Conservation (phyloP, 1,140 invertebrate genomes). For the Drosophila sucinea region DNA sequence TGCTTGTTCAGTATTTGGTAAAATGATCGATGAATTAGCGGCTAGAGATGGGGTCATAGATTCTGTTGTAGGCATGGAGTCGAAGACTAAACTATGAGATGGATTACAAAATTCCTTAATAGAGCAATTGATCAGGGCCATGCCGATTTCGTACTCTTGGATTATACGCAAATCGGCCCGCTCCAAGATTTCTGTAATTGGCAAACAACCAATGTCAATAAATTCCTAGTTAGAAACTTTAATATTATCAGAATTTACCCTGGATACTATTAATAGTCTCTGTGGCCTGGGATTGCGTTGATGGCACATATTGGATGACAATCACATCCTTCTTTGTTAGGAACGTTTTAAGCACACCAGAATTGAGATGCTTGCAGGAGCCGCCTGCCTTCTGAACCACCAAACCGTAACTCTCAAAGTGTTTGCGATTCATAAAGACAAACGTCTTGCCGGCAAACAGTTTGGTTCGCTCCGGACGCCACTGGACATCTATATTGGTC, state of each 20-base stretch:
- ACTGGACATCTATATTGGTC: constrained; percentile 84
- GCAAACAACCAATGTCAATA: constrained; percentile 35
- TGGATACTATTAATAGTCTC: constrained; percentile 83
- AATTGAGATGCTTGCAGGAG: constrained; percentile 83
- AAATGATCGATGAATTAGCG: constrained; percentile 53
- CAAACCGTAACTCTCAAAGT: constrained; percentile 84
- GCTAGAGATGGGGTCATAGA: constrained; percentile 47
- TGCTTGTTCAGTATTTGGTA: constrained; percentile 51
- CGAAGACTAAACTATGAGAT: constrained; percentile 82
- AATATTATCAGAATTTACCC: constrained; percentile 58
- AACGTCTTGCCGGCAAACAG: constrained; percentile 86
- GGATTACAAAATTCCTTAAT: constrained; percentile 88
- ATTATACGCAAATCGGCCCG: constrained; percentile 85
- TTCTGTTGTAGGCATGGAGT: constrained; percentile 56
- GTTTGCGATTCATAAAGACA: constrained; percentile 86
- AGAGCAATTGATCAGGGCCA: constrained; percentile 87
- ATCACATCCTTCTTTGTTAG: constrained; percentile 83
- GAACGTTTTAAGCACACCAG: constrained; percentile 83
- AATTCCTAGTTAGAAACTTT: no score
- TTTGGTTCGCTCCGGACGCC: constrained; percentile 83
- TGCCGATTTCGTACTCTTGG: constrained; percentile 87
- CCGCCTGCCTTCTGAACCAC: constrained; percentile 83
- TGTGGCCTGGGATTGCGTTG: constrained; percentile 83
- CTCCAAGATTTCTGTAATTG: constrained; percentile 82
- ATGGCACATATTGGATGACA: constrained; percentile 84